phyloP scores from a whole-genome alignment of 2,888 invertebrate genomes.

The Drosophila glabriapex region DNA sequence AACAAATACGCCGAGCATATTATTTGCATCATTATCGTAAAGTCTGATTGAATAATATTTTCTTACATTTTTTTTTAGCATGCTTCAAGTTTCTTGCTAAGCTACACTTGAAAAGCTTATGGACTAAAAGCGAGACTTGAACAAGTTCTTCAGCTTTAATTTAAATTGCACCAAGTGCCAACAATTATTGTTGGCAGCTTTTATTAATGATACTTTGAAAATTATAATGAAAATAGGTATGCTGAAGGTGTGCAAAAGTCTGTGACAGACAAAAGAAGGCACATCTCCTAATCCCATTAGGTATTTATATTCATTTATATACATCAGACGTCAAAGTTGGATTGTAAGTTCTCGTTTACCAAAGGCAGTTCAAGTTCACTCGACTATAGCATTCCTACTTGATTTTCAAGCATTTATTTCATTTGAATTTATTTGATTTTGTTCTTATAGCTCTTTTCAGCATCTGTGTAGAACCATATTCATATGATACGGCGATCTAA shows the following conservation, averaged over 20 bases:
- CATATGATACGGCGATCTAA: background rate
- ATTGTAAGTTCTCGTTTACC: background rate
- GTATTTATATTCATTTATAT: background rate
- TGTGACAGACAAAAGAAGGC: background rate
- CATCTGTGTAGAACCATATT: background rate
- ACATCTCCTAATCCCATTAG: background rate
- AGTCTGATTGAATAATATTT: constrained; percentile 3
- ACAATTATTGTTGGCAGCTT: background rate
- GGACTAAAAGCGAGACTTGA: background rate
- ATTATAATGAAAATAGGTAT: background rate
- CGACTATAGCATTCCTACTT: background rate
- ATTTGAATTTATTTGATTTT: background rate
- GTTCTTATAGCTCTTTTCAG: background rate
- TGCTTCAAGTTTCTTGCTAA: background rate
- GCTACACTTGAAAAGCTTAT: background rate
- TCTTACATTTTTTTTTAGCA: background rate
- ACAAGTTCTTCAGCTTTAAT: background rate
- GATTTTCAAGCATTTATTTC: background rate
- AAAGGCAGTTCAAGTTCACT: background rate
- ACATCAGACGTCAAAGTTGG: background rate
- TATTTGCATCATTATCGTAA: constrained; percentile 22
- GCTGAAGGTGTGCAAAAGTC: background rate
- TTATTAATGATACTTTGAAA: background rate
- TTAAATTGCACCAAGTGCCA: background rate
- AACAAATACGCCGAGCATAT: constrained; percentile 31